Evolutionary conservation across 2,888 invertebrate species (phyloP), one percentile per base, ranked within the genome.

Genomic region (Cremastinae sp.): DNA sequence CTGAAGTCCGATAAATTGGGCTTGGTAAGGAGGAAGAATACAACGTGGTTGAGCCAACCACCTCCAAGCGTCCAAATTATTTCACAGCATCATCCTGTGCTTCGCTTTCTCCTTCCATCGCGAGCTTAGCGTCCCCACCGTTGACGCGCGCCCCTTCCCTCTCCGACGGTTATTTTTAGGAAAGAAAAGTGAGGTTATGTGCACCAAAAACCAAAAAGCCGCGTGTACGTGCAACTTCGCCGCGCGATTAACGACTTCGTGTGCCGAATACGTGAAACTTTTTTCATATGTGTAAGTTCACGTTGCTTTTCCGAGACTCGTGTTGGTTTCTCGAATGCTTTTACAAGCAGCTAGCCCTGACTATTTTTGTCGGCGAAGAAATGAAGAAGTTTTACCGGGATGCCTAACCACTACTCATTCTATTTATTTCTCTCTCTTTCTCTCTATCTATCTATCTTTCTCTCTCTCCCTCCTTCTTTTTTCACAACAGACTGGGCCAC

Each of bases 1-100:
- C 93, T 93, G 92, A 89, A 82, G 84, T 84, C 83, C 82, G 80
- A 83, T 78, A 78, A 82, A 82, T 81, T 81, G 79, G 83, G 80
- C 83, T 84, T 82, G 85, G 83, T 83, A 83, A 83, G 80, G 84
- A 83, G 82, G 84, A 85, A 85, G 84, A 85, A 85, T 83, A 81
- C 85, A 84, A 81, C 72, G 79, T 75, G 66, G 51, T 65, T 66
- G 74, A 5, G 5, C 28, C 28, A 28, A 77, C 81, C 78, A 76
- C 82, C 80, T 78, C 80, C 80, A 77, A n/a, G 20, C 51, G 43
- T 37, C 47, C 18, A 20, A 14, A 61, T 61, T 58, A 62, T 62
- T 75, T 73, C 73, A 73, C 80, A 78, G 73, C 74, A 79, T 58
- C 59, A 58, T 77, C 47, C 39, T 64, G 66, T 47, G 53, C 75